phyloP scores from a whole-genome alignment of 2,888 invertebrate genomes.

The Perizoma affinitatum region DNA sequence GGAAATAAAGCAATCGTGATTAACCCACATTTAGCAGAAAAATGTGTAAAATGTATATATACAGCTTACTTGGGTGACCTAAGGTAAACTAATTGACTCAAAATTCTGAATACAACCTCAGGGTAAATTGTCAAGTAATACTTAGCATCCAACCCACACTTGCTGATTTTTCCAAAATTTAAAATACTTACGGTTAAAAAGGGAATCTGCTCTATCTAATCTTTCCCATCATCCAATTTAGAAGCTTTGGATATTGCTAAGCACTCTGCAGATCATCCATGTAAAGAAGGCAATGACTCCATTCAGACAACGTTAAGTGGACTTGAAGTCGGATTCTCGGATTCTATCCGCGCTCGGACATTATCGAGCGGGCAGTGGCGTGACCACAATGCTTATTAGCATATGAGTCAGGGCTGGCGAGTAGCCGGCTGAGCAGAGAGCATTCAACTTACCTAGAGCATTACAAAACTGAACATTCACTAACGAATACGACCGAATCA shows the following conservation, averaged over 20 bases:
- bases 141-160: too few relatives aligned
- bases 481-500: background rate
- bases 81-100: too few relatives aligned
- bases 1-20: too few relatives aligned
- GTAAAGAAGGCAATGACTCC: constrained; percentile 13
- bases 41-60: too few relatives aligned
- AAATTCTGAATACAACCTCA: too few relatives aligned
- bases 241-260: background rate
- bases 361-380: constrained; percentile 52
- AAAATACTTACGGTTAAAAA: too few relatives aligned
- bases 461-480: background rate
- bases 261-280: background rate
- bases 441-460: background rate
- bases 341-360: constrained; percentile 14
- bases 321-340: background rate
- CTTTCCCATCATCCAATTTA: too few relatives aligned
- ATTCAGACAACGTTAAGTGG: constrained; percentile 18
- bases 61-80: too few relatives aligned
- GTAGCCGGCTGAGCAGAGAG: background rate
- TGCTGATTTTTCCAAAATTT: too few relatives aligned
- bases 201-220: too few relatives aligned
- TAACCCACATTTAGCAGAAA: too few relatives aligned
- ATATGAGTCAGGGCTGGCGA: constrained; percentile 47
- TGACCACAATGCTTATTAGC: constrained; percentile 52
- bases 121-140: too few relatives aligned